phyloP scores from a whole-genome alignment of 2,797 vertebrate genomes.

The Sciaenops ocellatus region DNA sequence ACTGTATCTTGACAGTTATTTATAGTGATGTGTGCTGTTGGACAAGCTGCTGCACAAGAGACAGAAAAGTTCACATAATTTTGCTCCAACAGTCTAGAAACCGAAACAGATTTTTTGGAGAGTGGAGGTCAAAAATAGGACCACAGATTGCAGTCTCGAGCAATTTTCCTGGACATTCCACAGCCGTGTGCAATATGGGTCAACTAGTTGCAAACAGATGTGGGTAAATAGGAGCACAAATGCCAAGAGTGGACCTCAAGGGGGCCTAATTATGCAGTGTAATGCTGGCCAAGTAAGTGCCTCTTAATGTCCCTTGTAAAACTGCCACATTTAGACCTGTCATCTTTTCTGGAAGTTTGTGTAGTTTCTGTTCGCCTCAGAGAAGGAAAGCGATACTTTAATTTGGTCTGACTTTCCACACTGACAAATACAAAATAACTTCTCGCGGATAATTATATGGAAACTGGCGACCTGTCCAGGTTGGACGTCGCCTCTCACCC shows the following conservation, averaged over 20 bases:
- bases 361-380: background rate
- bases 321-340: conserved; percentile 46
- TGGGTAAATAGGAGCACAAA: conserved; percentile 61
- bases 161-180: conserved; percentile 58
- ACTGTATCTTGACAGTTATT: conserved; percentile 48
- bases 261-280: conserved; percentile 57
- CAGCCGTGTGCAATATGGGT: conserved; percentile 54
- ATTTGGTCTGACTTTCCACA: background rate
- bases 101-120: background rate
- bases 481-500: no score
- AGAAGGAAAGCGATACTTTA: background rate
- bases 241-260: conserved; percentile 58
- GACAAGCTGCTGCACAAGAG: background rate
- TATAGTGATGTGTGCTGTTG: conserved; percentile 27
- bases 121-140: conserved; percentile 48
- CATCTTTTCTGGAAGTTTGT: conserved; percentile 12
- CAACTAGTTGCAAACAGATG: conserved; percentile 81
- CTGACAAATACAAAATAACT: background rate
- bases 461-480: background rate
- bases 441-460: background rate
- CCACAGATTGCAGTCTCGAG: conserved; percentile 45
- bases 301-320: conserved; percentile 58
- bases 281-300: conserved; percentile 44
- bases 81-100: conserved; percentile 1
- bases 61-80: background rate